A percentile compares a stretch with the other conserved stretches of the same genome.
Conservation (phyloP, 1,140 invertebrate species). For the Drosophila yakuba region DNA sequence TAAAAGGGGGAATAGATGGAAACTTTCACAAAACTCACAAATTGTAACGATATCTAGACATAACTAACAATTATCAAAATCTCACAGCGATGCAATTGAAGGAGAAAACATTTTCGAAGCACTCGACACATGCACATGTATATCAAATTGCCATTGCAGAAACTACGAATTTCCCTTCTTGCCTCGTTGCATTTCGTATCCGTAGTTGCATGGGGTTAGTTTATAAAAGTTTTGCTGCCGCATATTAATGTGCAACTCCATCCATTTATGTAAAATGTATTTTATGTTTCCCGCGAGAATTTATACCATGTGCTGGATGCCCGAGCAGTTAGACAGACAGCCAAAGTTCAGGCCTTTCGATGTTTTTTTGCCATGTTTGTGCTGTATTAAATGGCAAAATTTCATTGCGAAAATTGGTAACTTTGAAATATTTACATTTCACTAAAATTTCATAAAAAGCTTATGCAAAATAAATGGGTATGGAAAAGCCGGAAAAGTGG, state of each 20-base stretch:
- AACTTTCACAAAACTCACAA: conserved; percentile 16
- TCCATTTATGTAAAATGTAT: conserved; percentile 78
- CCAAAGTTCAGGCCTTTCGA: conserved; percentile 21
- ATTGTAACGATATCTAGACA: conserved; percentile 17
- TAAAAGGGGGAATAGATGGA: conserved; percentile 8
- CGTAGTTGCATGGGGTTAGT: conserved; percentile 5
- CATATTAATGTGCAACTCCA: conserved; percentile 72
- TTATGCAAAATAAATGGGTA: conserved; percentile 38
- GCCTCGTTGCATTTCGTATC: background rate
- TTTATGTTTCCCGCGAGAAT: conserved; percentile 73
- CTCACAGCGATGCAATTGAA: conserved; percentile 15
- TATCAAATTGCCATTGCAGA: conserved; percentile 8
- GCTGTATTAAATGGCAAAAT: conserved; percentile 63
- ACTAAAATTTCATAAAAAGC: conserved; percentile 54
- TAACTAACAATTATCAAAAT: conserved; percentile 57
- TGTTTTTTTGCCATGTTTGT: conserved; percentile 7
- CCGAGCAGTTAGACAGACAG: conserved; percentile 40
- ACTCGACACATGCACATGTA: conserved; percentile 36
- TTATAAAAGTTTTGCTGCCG: conserved; percentile 58
- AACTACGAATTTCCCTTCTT: background rate
- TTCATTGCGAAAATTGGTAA: conserved; percentile 52
- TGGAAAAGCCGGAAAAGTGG: conserved; percentile 33
- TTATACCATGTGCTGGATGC: conserved; percentile 33
- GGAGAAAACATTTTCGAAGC: conserved; percentile 43
- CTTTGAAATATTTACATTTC: conserved; percentile 61